These are phyloP conservation scores for Aulostomus chinensis DNA, from an alignment of 2,797 vertebrate species.

Conservation along the genomic window DNA sequence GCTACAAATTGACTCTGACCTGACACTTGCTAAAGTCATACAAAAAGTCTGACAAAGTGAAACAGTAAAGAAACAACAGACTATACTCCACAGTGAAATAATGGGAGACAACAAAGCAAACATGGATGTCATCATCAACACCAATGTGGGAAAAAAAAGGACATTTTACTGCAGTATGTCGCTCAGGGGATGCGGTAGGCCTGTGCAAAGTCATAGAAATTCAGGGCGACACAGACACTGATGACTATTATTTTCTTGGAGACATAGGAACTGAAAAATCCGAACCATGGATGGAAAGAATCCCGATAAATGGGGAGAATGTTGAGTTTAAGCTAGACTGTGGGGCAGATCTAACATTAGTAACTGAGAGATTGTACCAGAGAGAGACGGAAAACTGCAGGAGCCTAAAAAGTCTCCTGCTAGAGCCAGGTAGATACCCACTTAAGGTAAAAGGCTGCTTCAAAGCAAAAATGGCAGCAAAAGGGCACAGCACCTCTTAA, in stretches of 20 bases:
- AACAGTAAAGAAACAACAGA: background rate
- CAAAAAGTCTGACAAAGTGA: slow-evolving; percentile 3
- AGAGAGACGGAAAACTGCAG: background rate
- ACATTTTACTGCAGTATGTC: slow-evolving; percentile 3
- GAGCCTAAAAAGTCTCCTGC: background rate
- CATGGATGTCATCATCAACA: too few relatives aligned
- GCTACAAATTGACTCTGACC: slow-evolving; percentile 11
- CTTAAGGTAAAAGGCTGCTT: background rate
- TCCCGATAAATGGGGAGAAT: background rate
- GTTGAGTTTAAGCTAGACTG: background rate
- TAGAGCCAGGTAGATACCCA: background rate
- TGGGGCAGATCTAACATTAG: background rate
- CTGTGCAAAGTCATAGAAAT: too few relatives aligned
- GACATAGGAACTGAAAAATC: background rate
- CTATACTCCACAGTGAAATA: background rate
- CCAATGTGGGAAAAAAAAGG: slow-evolving; percentile 9
- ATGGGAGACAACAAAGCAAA: too few relatives aligned
- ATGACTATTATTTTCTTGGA: background rate
- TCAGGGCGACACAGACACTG: background rate
- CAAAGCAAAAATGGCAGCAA: background rate
- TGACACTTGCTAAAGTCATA: background rate
- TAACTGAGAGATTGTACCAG: background rate
- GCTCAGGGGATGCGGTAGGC: too few relatives aligned
- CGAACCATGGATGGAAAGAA: too few relatives aligned
- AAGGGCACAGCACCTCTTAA: background rate